phyloP scores from a whole-genome alignment of 2,113 vertebrate genomes.

The Pimephales promelas region DNA sequence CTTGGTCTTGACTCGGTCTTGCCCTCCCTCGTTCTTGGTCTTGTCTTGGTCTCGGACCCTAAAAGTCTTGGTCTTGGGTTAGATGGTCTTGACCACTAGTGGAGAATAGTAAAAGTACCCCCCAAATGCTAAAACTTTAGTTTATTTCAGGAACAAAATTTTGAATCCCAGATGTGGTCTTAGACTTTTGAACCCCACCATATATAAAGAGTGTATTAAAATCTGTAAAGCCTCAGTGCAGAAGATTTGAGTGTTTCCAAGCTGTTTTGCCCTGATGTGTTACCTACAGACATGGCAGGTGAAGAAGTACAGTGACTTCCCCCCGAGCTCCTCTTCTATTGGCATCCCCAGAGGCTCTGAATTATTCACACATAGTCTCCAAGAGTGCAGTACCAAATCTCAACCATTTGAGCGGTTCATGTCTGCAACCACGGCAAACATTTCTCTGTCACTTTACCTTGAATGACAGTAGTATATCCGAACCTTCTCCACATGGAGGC shows the following conservation, averaged over 20 bases:
- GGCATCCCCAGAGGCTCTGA: conserved; percentile 17
- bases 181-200: not conserved
- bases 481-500: conserved; percentile 39
- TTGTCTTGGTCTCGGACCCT: no score
- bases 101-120: not conserved
- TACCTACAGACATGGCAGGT: not conserved
- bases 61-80: no score
- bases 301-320: conserved; percentile 21
- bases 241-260: not conserved
- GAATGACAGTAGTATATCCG: conserved; percentile 45
- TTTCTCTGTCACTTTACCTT: conserved; percentile 51
- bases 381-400: conserved; percentile 13
- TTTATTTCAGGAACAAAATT: not conserved
- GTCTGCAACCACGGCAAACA: conserved; percentile 31
- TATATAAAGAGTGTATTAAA: not conserved
- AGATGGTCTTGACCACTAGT: no score
- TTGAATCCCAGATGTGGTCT: not conserved
- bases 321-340: not conserved
- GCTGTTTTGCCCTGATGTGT: conserved; percentile 1
- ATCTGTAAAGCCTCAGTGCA: no score
- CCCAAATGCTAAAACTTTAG: not conserved
- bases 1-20: no score
- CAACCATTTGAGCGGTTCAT: conserved; percentile 13
- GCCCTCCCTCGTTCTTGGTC: no score
- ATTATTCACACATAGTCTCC: conserved; percentile 23